Evolutionary conservation across 2,113 vertebrate genomes (phyloP).

Genomic region (Stercorarius parasiticus): DNA sequence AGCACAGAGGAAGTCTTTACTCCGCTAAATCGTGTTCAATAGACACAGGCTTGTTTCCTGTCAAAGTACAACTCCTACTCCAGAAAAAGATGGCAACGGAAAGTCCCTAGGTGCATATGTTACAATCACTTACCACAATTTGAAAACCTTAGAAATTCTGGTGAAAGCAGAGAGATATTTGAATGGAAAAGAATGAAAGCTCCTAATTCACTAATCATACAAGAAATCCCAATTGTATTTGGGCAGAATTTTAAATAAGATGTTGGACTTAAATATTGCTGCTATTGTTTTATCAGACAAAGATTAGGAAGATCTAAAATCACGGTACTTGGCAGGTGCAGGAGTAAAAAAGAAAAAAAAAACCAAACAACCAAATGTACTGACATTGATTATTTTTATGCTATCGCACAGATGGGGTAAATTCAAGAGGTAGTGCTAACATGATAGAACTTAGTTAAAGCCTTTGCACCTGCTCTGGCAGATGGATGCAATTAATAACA

Average conservation of each 20-base stretch:
- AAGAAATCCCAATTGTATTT: background rate
- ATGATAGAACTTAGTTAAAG: conserved; percentile 32
- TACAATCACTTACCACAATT: background rate
- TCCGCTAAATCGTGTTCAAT: background rate
- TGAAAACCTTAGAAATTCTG: background rate
- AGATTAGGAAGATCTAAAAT: background rate
- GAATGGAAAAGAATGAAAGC: background rate
- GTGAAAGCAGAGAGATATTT: background rate
- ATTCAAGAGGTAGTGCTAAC: conserved; percentile 26
- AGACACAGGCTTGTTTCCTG: background rate
- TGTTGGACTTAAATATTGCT: background rate
- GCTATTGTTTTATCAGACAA: background rate
- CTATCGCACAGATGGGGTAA: conserved; percentile 4
- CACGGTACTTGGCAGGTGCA: background rate
- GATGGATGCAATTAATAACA: conserved; percentile 57
- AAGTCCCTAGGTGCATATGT: background rate
- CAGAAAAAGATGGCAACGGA: background rate
- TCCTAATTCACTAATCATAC: background rate
- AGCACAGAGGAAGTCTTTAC: background rate
- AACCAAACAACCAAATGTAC: background rate
- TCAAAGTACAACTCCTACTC: background rate
- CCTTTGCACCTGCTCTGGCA: conserved; percentile 59
- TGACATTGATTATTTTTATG: background rate
- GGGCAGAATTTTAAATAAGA: background rate
- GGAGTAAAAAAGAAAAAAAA: background rate